Percentiles rank a stretch among this genome's conserved stretches.
These are phyloP conservation scores for Elanoides forficatus DNA, from an alignment of 2,113 vertebrate species.

Conservation along the genomic window DNA sequence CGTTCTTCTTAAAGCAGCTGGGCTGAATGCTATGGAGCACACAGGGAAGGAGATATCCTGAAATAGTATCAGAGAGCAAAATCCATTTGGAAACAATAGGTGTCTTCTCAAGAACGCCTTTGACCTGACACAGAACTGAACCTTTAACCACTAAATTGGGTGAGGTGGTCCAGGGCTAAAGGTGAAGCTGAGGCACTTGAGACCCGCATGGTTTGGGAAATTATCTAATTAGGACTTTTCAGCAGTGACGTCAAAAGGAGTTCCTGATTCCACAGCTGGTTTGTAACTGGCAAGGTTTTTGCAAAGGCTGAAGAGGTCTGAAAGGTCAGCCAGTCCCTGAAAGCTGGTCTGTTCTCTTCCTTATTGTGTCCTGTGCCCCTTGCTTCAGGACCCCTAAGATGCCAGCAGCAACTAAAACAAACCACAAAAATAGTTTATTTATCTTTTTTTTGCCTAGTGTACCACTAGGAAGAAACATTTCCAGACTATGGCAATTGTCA, in stretches of 20 bases:
- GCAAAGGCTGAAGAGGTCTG: slow-evolving; percentile 48
- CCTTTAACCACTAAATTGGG: slow-evolving; percentile 69
- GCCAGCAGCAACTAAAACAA: slow-evolving; percentile 29
- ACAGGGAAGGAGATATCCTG: neutral
- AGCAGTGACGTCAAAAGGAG: slow-evolving; percentile 47
- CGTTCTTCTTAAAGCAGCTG: neutral
- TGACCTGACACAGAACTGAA: slow-evolving; percentile 72
- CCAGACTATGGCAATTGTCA: slow-evolving; percentile 57
- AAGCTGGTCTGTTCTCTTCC: slow-evolving; percentile 37
- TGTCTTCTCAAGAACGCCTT: slow-evolving; percentile 37
- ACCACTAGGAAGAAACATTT: slow-evolving; percentile 39
- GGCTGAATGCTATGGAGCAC: neutral
- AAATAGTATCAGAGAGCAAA: neutral
- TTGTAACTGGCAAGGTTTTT: slow-evolving; percentile 38
- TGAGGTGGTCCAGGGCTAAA: slow-evolving; percentile 68
- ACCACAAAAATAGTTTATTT: slow-evolving; percentile 51
- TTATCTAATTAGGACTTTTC: slow-evolving; percentile 75
- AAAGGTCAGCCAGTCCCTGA: slow-evolving; percentile 62
- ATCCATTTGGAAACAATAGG: slow-evolving; percentile 13
- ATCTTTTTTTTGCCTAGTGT: slow-evolving; percentile 2
- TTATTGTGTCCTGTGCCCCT: neutral
- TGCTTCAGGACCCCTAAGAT: slow-evolving; percentile 5
- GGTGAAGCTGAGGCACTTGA: slow-evolving; percentile 67
- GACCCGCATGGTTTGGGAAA: slow-evolving; percentile 69
- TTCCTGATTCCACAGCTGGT: slow-evolving; percentile 72